phyloP scores from a whole-genome alignment of 1,140 invertebrate species.

The Danaus melanippus region DNA sequence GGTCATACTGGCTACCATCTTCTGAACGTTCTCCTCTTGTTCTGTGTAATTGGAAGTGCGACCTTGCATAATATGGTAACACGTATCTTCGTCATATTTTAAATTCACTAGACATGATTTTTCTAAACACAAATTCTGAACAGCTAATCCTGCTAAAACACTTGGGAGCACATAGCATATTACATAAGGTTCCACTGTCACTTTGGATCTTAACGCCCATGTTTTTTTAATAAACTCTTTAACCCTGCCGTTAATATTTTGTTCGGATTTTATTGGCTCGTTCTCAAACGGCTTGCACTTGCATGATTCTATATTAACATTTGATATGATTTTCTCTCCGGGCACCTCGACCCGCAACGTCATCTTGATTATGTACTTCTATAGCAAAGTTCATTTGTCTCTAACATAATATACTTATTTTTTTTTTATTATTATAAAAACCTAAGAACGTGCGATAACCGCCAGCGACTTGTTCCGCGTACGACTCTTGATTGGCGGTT shows the following conservation, averaged over 20 bases:
- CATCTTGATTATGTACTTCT: conserved; percentile 48
- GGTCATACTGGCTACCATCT: conserved; percentile 71
- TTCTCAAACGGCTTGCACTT: conserved; percentile 47
- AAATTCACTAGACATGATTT: conserved; percentile 77
- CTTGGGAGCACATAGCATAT: conserved; percentile 73
- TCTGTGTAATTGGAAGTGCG: conserved; percentile 64
- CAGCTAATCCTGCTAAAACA: conserved; percentile 70
- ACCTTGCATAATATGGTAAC: conserved; percentile 68
- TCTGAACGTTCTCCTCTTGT: conserved; percentile 70
- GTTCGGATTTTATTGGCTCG: conserved; percentile 46
- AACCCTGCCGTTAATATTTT: conserved; percentile 44
- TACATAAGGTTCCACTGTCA: conserved; percentile 74
- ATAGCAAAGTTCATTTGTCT: conserved; percentile 53
- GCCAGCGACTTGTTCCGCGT: conserved; percentile 38
- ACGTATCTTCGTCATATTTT: conserved; percentile 68
- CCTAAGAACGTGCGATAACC: conserved; percentile 12
- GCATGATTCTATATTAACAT: conserved; percentile 47
- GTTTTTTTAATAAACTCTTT: conserved; percentile 54
- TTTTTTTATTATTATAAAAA: conserved; percentile 12
- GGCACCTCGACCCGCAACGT: conserved; percentile 65
- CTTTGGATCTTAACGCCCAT: conserved; percentile 60
- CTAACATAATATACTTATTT: conserved; percentile 32
- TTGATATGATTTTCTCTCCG: conserved; percentile 44
- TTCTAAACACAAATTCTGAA: conserved; percentile 75
- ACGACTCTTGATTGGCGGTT: conserved; percentile 32